Base-by-base conservation (phyloP, 2,888 invertebrate species). In the Andrena praecox region DNA sequence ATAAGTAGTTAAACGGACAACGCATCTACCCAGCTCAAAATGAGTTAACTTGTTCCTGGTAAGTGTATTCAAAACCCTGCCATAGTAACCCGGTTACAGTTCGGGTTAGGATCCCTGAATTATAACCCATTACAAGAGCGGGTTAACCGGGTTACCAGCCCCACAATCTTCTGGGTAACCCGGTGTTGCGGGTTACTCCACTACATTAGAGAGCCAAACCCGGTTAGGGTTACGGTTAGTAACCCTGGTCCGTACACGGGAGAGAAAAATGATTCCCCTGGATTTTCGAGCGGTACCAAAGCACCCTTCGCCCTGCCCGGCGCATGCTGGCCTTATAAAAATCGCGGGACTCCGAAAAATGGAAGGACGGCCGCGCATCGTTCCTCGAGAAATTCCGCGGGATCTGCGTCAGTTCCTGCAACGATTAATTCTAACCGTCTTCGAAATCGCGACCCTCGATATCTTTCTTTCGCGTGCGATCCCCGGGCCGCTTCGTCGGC, bases 211-310 rank as follows among this genome's bases (percentile, higher is more conserved):
- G n/a, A n/a, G n/a, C n/a, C n/a, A n/a, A n/a, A n/a, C n/a, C n/a
- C n/a, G n/a, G n/a, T n/a, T n/a, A n/a, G n/a, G n/a, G n/a, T n/a
- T n/a, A n/a, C n/a, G n/a, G n/a, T n/a, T n/a, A n/a, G n/a, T n/a
- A n/a, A n/a, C n/a, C n/a, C n/a, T n/a, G n/a, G n/a, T n/a, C n/a
- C 81, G 79, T 80, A 79, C 88, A 80, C 80, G 69, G 71, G 69
- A 75, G 77, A 90, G 90, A 92, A 89, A 91, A 90, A 91, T 92
- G 87, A 80, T 85, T 48, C 90, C 87, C 60, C 74, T 86, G 90
- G 87, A 90, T 91, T 91, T 89, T 89, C 88, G 85, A 87, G 84
- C 82, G 74, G 77, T 63, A 74, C 77, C 73, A 56, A 79, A 66
- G 56, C 50, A 69, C 77, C 73, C 31, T 56, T 69, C 79, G 10